A percentile compares a stretch with the other conserved stretches of the same genome.
phyloP scores from a whole-genome alignment of 1,140 invertebrate species.

The Anadara kagoshimensis region DNA sequence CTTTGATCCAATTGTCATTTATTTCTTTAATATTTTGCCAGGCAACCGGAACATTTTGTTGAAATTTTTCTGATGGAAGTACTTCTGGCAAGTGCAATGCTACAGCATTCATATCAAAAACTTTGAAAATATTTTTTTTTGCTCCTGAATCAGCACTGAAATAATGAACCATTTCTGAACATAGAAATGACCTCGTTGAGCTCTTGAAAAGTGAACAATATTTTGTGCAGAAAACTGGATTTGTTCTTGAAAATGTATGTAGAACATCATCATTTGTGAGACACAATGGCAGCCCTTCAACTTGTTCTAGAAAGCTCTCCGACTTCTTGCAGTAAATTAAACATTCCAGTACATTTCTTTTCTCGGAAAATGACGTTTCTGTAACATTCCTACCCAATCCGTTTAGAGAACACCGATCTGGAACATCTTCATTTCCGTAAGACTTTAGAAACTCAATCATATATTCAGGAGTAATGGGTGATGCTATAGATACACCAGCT shows the following conservation, averaged over 20 bases:
- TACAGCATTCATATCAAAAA: slow-evolving; percentile 16
- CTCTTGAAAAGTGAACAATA: slow-evolving; percentile 9
- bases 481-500: slow-evolving; percentile 2
- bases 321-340: slow-evolving; percentile 10
- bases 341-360: background rate
- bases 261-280: slow-evolving; percentile 15
- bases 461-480: slow-evolving; percentile 16
- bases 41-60: background rate
- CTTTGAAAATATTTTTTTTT: background rate
- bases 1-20: background rate
- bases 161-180: background rate
- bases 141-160: background rate
- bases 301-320: background rate
- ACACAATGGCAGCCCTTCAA: slow-evolving; percentile 22
- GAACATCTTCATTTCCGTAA: background rate
- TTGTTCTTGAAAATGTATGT: slow-evolving; percentile 3
- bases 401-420: slow-evolving; percentile 9
- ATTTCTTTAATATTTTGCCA: background rate
- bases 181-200: slow-evolving; percentile 4
- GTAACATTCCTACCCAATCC: slow-evolving; percentile 1
- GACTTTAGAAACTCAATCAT: slow-evolving; percentile 36
- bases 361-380: slow-evolving; percentile 19
- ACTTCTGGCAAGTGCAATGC: background rate
- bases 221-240: slow-evolving; percentile 15
- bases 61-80: slow-evolving; percentile 3